Conservation (phyloP, 2,797 vertebrate species). For the Falco rusticolus region DNA sequence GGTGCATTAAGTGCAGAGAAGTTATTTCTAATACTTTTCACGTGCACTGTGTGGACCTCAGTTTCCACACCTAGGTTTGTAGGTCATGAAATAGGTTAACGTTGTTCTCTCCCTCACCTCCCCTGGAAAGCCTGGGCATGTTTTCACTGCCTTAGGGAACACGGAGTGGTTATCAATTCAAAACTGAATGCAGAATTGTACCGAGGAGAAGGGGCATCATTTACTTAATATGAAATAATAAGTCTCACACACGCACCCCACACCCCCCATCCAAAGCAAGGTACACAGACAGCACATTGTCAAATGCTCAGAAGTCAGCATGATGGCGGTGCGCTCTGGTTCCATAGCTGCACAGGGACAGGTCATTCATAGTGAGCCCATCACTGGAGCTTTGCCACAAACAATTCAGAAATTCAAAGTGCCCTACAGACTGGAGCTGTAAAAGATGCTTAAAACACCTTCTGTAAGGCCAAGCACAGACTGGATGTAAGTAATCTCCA, state of each 20-base stretch:
- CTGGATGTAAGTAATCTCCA: neutral
- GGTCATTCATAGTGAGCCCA: neutral
- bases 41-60: rapidly evolving
- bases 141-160: neutral
- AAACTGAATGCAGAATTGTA: neutral
- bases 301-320: neutral
- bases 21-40: neutral
- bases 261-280: neutral
- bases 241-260: too few relatives aligned
- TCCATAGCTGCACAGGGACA: neutral
- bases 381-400: neutral
- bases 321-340: rapidly evolving
- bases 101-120: neutral
- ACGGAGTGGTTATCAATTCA: neutral
- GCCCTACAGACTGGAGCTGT: neutral
- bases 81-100: neutral
- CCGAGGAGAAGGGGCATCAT: neutral
- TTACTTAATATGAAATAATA: neutral
- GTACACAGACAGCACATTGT: neutral
- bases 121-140: neutral
- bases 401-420: neutral
- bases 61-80: neutral
- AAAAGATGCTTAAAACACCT: neutral
- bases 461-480: neutral
- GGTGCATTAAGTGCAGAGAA: neutral